Conservation (phyloP, 2,888 invertebrate genomes). For the Pyrrhosoma nymphula region DNA sequence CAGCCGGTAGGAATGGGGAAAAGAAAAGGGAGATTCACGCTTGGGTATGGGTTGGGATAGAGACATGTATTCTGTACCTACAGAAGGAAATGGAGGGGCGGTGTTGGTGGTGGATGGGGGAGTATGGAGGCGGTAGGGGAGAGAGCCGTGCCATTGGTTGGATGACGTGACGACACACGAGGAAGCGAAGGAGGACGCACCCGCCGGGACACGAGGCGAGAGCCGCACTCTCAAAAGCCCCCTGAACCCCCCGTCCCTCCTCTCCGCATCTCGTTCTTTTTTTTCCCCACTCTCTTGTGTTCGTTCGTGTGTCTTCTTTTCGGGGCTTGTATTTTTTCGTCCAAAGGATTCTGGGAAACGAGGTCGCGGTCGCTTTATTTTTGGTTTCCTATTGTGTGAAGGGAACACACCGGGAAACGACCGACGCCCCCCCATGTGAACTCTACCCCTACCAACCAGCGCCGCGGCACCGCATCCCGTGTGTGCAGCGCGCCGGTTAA, state of each 20-base stretch:
- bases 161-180: background rate
- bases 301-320: background rate
- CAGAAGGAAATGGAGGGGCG: background rate
- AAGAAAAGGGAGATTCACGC: background rate
- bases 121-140: too few relatives aligned
- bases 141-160: background rate
- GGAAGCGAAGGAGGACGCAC: slow-evolving; percentile 44
- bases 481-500: background rate
- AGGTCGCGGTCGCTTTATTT: slow-evolving; percentile 50
- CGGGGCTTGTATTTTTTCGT: background rate
- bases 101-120: background rate
- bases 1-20: background rate
- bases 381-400: slow-evolving; percentile 23
- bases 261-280: background rate
- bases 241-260: too few relatives aligned
- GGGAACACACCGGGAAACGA: background rate
- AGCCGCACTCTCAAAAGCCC: slow-evolving; percentile 4
- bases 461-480: background rate
- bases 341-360: slow-evolving; percentile 42
- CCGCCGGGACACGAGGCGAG: slow-evolving; percentile 41
- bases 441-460: too few relatives aligned
- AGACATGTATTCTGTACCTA: background rate
- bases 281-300: background rate
- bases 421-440: too few relatives aligned
- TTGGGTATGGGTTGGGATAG: background rate